Percentiles rank a stretch among this genome's conserved stretches.
phyloP scores from a whole-genome alignment of 2,113 vertebrate genomes.

The Empidonax traillii region DNA sequence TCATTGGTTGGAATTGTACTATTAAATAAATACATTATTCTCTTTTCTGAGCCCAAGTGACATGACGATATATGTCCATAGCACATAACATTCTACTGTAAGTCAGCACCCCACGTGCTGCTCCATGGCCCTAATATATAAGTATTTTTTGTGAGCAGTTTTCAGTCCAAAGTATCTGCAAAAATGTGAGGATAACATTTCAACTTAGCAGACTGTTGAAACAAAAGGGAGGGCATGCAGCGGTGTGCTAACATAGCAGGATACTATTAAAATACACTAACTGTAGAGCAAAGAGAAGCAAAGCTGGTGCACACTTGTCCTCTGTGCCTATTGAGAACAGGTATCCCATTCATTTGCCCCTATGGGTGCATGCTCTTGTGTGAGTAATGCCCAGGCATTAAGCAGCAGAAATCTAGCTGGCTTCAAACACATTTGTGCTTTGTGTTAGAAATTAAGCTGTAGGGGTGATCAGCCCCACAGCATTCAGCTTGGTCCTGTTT shows the following conservation, averaged over 20 bases:
- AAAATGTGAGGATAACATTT: not conserved
- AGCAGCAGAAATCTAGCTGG: not conserved
- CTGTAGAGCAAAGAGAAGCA: not conserved
- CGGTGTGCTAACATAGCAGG: rapidly evolving
- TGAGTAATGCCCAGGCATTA: not conserved
- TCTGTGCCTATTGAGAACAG: not conserved
- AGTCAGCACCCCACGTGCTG: not conserved
- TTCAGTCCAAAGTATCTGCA: not conserved
- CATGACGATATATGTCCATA: not conserved
- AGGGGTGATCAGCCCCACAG: not conserved
- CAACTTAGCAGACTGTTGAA: not conserved
- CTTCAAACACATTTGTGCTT: not conserved
- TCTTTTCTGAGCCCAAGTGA: not conserved
- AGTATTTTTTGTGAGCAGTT: not conserved
- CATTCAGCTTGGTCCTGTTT: not conserved
- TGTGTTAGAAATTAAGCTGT: not conserved
- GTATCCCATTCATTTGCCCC: not conserved
- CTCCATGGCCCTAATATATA: not conserved
- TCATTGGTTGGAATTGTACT: not conserved
- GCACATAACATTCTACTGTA: not conserved
- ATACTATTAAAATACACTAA: not conserved
- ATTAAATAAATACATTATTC: not conserved
- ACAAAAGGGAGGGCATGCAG: not conserved
- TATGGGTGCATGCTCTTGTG: not conserved
- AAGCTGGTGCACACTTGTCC: not conserved